These are phyloP conservation scores for Urocolius indicus DNA, from an alignment of 2,113 vertebrate genomes.

Conservation along the genomic window DNA sequence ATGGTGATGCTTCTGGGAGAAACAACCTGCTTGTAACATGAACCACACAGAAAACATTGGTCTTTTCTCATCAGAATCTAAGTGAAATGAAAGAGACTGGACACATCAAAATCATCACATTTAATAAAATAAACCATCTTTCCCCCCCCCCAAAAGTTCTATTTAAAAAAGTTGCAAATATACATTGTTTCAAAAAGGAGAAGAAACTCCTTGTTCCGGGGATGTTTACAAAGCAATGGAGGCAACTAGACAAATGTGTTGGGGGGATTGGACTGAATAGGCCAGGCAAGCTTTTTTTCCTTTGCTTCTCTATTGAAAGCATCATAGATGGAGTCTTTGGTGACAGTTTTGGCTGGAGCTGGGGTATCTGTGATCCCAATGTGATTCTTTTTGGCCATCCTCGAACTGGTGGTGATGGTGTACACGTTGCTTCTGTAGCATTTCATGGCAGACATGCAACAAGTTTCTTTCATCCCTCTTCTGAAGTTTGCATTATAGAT, in stretches of 20 bases:
- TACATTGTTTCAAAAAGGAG: neutral
- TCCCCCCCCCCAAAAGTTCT: neutral
- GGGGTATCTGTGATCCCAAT: constrained; percentile 89
- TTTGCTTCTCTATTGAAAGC: constrained; percentile 89
- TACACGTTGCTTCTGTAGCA: constrained; percentile 96
- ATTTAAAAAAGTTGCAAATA: constrained; percentile 19
- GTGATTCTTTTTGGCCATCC: constrained; percentile 94
- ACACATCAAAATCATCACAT: constrained; percentile 22
- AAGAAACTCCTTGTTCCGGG: constrained; percentile 17
- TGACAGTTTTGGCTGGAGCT: constrained; percentile 75
- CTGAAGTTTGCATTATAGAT: constrained; percentile 92
- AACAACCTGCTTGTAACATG: neutral
- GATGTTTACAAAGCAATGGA: neutral
- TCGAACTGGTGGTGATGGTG: constrained; percentile 94
- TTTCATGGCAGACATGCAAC: constrained; percentile 97
- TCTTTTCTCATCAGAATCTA: neutral
- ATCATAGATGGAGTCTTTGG: constrained; percentile 88
- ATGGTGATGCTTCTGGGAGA: neutral
- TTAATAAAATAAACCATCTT: constrained; percentile 67
- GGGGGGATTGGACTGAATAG: constrained; percentile 88
- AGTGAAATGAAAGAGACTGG: neutral
- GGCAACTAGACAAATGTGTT: constrained; percentile 89
- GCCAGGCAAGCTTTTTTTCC: constrained; percentile 94
- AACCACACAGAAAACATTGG: neutral
- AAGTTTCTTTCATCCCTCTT: constrained; percentile 92